Evolutionary conservation across 2,113 vertebrate genomes (phyloP), one percentile per base, ranked within the genome.

Genomic region (Rhabdornis inornatus): DNA sequence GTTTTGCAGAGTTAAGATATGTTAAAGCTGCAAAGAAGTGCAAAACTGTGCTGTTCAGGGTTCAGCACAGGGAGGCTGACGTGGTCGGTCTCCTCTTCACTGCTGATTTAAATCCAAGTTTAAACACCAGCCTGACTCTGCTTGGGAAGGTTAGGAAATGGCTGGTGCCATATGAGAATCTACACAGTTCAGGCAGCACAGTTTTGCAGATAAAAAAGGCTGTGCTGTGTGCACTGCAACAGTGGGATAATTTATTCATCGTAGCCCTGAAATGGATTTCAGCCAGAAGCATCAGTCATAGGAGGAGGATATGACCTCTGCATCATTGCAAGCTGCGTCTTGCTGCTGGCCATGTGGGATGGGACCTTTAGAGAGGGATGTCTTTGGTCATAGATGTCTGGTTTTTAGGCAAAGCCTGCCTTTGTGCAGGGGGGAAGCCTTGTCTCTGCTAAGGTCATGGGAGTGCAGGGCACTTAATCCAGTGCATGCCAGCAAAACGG

Each of bases 401-500:
- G 2, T 23, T 91, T 89, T 84, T 42, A 68, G 80, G 87, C 84
- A 94, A 72, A 94, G 82, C 61, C 61, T 69, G 57, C 11, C 90
- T 96, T 91, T 96, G 90, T 94, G 85, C 19, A 30, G 1, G 3
- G 52, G 44, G 39, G 8, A 45, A 53, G 69, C 52, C 60, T 75
- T 37, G 35, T 68, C 82, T 78, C 85, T 44, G 65, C 71, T 44
- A 9, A 94, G 87, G 92, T 95, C 94, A 87, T 0, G 11, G 57
- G 30, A 87, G 87, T 55, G 82, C 85, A 75, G 78, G 57, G 65
- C 0, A 1, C 70, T 91, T 93, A 68, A 93, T 87, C 78, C 81
- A 35, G 49, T 13, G 31, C 33, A 30, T 57, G 92, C 84, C 52
- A 74, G 78, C 69, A 85, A 71, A 94, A 84, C 18, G 0, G 35